Evolutionary conservation across 2,888 invertebrate genomes (phyloP).

Genomic region (Cantharis nigra): DNA sequence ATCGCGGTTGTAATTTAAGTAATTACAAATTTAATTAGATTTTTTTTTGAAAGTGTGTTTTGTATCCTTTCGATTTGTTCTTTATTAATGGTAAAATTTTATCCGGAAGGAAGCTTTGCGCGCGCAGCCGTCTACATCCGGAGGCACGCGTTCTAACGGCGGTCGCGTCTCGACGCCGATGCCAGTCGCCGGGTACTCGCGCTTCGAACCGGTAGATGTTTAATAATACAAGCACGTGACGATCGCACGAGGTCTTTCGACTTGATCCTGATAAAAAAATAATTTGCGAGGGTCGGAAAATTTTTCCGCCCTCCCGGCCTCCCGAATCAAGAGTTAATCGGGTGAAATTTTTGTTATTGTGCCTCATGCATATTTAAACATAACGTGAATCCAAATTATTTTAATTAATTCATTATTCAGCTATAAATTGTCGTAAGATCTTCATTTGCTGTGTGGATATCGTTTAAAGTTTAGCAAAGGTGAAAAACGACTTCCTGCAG

Average conservation of each 20-base stretch:
- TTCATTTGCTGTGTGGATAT: slow-evolving; percentile 15
- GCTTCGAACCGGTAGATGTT: slow-evolving; percentile 46
- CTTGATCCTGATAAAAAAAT: neutral
- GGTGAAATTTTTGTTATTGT: neutral
- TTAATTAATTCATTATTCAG: slow-evolving; percentile 17
- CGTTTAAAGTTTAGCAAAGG: slow-evolving; percentile 21
- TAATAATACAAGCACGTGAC: slow-evolving; percentile 39
- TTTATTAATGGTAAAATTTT: slow-evolving; percentile 29
- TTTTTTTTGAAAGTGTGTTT: neutral
- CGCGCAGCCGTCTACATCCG: slow-evolving; percentile 54
- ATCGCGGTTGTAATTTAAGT: neutral
- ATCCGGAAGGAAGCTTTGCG: slow-evolving; percentile 62
- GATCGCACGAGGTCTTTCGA: slow-evolving; percentile 15
- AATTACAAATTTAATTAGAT: neutral
- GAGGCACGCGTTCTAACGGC: slow-evolving; percentile 56
- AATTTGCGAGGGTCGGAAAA: neutral
- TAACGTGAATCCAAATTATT: neutral
- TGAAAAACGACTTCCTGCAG: slow-evolving; percentile 25
- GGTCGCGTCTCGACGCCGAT: slow-evolving; percentile 52
- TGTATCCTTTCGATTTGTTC: neutral
- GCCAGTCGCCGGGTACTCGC: slow-evolving; percentile 51
- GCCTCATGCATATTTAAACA: neutral
- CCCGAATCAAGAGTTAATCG: neutral
- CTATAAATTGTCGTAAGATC: slow-evolving; percentile 13
- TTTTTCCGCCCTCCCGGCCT: neutral